Conservation (phyloP, 2,113 vertebrate genomes). For the Peromyscus polionotus region DNA sequence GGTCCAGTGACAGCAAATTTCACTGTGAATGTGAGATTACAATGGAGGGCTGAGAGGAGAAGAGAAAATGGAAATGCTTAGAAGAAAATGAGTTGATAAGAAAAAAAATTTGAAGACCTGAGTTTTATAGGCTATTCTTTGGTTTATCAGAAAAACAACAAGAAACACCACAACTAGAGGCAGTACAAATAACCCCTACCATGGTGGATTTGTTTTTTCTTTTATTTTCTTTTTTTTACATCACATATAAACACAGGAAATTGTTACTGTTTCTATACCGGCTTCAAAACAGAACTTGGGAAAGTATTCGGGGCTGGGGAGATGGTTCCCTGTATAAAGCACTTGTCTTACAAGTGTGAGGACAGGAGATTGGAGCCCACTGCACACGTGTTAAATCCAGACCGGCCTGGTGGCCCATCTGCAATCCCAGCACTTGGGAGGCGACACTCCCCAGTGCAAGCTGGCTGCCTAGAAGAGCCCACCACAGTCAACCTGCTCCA, state of each 20-base stretch:
- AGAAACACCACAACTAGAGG: background rate
- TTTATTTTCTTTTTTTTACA: background rate
- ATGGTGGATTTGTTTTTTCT: background rate
- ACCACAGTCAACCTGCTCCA: too few relatives aligned
- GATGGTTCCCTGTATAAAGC: too few relatives aligned
- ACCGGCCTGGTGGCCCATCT: too few relatives aligned
- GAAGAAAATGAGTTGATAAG: background rate
- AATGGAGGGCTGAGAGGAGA: background rate
- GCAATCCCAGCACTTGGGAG: background rate
- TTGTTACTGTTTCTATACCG: background rate
- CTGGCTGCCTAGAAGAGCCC: too few relatives aligned
- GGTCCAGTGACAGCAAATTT: background rate
- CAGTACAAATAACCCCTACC: rapidly evolving
- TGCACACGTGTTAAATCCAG: too few relatives aligned
- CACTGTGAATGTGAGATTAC: background rate
- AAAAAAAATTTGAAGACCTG: background rate
- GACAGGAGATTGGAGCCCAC: background rate
- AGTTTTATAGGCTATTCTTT: background rate
- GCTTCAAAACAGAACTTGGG: background rate
- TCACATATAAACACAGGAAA: background rate
- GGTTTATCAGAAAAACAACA: background rate
- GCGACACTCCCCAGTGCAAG: background rate
- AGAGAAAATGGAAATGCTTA: background rate
- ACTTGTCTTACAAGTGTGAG: background rate
- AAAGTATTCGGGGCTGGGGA: background rate